Percentiles rank a stretch among this genome's conserved stretches.
Conservation (phyloP, 2,888 invertebrate genomes). For the Ferrisia virgata region DNA sequence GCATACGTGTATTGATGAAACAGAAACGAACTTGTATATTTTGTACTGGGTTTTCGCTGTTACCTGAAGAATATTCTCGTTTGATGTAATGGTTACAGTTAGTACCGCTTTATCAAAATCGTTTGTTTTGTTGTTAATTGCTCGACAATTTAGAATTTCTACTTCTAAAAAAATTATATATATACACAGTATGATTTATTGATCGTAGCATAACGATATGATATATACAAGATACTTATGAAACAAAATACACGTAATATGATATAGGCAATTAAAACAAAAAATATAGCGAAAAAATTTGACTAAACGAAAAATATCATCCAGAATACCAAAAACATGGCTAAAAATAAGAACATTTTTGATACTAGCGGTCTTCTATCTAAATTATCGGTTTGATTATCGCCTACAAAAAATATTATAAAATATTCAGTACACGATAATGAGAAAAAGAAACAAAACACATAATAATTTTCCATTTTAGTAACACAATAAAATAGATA, state of each 20-base stretch:
- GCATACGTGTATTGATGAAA: conserved; percentile 14
- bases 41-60: conserved; percentile 10
- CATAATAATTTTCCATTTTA: conserved; percentile 5
- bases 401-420: conserved; percentile 17
- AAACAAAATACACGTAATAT: background rate
- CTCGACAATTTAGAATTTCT: background rate
- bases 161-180: background rate
- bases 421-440: conserved; percentile 1
- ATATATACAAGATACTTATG: background rate
- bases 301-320: no score
- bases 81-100: background rate
- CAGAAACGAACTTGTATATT: conserved; percentile 25
- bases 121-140: background rate
- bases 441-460: background rate
- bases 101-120: no score
- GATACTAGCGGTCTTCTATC: conserved; percentile 34
- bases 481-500: background rate
- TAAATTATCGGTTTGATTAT: conserved; percentile 29
- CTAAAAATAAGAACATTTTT: conserved; percentile 40
- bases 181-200: background rate
- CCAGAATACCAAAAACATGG: no score
- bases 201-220: background rate
- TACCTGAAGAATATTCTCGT: conserved; percentile 14
- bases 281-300: background rate
- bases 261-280: no score